phyloP scores from a whole-genome alignment of 1,140 invertebrate genomes.

The Drosophila persimilis region DNA sequence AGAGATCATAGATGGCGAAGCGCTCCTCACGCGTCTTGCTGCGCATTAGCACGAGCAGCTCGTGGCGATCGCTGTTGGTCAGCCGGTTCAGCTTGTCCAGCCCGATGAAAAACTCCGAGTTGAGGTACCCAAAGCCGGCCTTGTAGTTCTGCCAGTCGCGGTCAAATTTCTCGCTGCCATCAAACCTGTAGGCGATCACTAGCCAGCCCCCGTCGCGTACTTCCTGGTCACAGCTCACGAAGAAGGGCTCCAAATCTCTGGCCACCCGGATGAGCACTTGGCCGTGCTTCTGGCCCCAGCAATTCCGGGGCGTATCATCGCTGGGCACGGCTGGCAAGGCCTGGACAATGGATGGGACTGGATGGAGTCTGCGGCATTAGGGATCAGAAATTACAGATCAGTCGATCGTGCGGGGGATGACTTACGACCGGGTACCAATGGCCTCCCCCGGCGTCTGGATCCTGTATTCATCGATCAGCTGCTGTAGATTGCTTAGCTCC shows the following conservation, averaged over 20 bases:
- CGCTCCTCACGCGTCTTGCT: constrained; percentile 84
- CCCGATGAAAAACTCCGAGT: constrained; percentile 86
- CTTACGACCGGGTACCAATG: constrained; percentile 36
- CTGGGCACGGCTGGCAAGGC: neutral
- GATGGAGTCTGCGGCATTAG: neutral
- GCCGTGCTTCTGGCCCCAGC: constrained; percentile 53
- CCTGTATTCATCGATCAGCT: constrained; percentile 52
- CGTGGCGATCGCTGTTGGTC: constrained; percentile 85
- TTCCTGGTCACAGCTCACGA: constrained; percentile 85
- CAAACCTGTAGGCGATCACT: constrained; percentile 86
- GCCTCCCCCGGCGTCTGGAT: constrained; percentile 1
- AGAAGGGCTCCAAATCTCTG: constrained; percentile 83
- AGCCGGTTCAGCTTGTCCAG: constrained; percentile 85
- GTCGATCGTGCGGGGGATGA: neutral
- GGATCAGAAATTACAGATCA: neutral
- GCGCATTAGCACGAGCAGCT: constrained; percentile 86
- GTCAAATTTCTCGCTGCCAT: constrained; percentile 86
- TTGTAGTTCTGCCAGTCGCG: constrained; percentile 86
- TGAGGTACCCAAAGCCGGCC: constrained; percentile 86
- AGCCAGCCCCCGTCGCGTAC: constrained; percentile 85
- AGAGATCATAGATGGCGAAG: constrained; percentile 86
- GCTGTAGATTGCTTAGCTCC: constrained; percentile 47
- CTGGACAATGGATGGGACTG: neutral
- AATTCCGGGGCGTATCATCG: constrained; percentile 46
- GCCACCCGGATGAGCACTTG: constrained; percentile 38